Evolutionary conservation across 2,888 invertebrate genomes (phyloP).

Genomic region (Taenaris catops): DNA sequence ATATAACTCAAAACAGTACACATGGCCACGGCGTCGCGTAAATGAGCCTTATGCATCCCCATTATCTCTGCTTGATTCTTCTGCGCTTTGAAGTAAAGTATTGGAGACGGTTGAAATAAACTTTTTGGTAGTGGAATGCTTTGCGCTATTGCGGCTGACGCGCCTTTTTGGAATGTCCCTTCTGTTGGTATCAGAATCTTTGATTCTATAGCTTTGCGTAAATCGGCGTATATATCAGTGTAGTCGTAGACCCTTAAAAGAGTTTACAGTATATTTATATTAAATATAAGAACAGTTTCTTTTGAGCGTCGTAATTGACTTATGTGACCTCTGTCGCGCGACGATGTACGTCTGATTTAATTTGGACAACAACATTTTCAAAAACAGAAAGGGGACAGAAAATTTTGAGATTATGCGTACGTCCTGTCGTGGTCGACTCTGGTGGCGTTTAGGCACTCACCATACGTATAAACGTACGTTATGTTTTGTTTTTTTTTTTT

Average conservation of each 20-base stretch:
- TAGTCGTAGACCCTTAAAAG: conserved; percentile 83
- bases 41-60: conserved; percentile 92
- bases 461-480: no score
- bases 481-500: no score
- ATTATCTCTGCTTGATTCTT: conserved; percentile 90
- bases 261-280: no score
- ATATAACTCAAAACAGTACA: conserved; percentile 87
- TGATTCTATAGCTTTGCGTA: conserved; percentile 81
- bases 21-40: conserved; percentile 93
- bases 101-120: conserved; percentile 85
- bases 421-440: no score
- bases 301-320: no score
- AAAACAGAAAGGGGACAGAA: no score
- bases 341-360: no score
- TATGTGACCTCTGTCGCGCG: no score
- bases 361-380: no score
- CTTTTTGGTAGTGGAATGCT: conserved; percentile 80
- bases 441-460: no score
- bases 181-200: conserved; percentile 84
- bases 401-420: no score
- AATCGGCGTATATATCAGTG: conserved; percentile 83
- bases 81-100: conserved; percentile 90
- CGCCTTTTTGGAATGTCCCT: conserved; percentile 85
- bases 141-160: conserved; percentile 84
- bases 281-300: no score